Base-by-base conservation (phyloP, 2,888 invertebrate species). In the Leucania comma region DNA sequence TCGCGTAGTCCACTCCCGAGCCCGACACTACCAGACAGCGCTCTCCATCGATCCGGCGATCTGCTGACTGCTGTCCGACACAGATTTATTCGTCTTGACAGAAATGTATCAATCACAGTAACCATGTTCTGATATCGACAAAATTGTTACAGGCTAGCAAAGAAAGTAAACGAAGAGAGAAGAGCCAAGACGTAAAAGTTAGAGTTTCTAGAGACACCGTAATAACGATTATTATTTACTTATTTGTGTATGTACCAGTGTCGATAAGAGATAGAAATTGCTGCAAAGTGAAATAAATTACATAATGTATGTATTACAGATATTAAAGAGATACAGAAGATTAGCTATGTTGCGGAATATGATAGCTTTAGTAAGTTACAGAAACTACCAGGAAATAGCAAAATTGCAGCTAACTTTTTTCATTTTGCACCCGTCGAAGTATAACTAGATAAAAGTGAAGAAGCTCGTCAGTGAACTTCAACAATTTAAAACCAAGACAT, bases 1-100 rank as follows among this genome's bases (percentile, higher is more conserved):
- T 70, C 79, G 75, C 72, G 77, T 68, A 71, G 72, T 66, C 62
- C 68, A 72, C 70, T 66, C 63, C 73, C 68, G 65, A 57, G 53
- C 42, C 56, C 69, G 70, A 61, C 61, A 14, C 38, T 14, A 8
- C 12, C 14, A 54, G 61, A 67, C 42, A 63, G 50, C 66, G 74
- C 77, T 86, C 78, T 81, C 78, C 83, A 84, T 81, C 77, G 77
- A 76, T 79, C 71, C 61, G 42, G 53, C 57, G 32, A 38, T 63
- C 26, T 32, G 58, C 35, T 42, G 61, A 51, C 46, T 42, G 53
- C 29, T 61, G 68, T 2, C 29, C 35, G 20, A 72, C 57, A 70
- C 68, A 63, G 62, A 66, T 63, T 60, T 26, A 26, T 56, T 78
- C 56, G 62, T 53, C 46, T 59, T 46, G 26, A 48, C 56, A 72